Conservation (phyloP, 2,797 vertebrate genomes). For the Coluber constrictor region DNA sequence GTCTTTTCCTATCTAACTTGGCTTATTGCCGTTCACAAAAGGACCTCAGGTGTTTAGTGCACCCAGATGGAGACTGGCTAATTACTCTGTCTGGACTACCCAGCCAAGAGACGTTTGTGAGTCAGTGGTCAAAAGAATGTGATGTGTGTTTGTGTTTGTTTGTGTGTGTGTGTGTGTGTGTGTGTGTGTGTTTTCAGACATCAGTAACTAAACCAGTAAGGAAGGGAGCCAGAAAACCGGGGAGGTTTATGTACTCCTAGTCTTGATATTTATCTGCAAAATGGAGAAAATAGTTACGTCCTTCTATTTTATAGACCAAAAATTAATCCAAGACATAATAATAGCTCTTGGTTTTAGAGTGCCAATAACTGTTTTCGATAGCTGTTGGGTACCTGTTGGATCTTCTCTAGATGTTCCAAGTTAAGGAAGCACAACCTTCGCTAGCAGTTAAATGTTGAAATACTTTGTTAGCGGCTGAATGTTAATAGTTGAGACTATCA, state of each 20-base stretch:
- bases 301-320: not conserved
- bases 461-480: not conserved
- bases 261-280: not conserved
- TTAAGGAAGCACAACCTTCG: not conserved
- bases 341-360: not conserved
- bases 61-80: slow-evolving; percentile 5
- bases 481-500: not conserved
- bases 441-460: not conserved
- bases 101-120: not conserved
- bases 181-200: not conserved
- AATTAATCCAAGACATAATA: not conserved
- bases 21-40: not conserved
- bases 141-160: not conserved
- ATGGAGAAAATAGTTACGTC: not conserved
- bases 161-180: not conserved
- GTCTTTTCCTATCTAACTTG: slow-evolving; percentile 8
- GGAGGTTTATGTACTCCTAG: not conserved
- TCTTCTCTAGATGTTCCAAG: not conserved
- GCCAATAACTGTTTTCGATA: not conserved
- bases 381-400: not conserved
- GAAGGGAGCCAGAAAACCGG: not conserved
- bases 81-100: slow-evolving; percentile 7
- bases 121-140: not conserved
- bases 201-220: not conserved
- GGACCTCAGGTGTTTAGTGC: not conserved